These are phyloP conservation scores for Pseudococcus viburni DNA, from an alignment of 2,888 invertebrate genomes.

Conservation along the genomic window DNA sequence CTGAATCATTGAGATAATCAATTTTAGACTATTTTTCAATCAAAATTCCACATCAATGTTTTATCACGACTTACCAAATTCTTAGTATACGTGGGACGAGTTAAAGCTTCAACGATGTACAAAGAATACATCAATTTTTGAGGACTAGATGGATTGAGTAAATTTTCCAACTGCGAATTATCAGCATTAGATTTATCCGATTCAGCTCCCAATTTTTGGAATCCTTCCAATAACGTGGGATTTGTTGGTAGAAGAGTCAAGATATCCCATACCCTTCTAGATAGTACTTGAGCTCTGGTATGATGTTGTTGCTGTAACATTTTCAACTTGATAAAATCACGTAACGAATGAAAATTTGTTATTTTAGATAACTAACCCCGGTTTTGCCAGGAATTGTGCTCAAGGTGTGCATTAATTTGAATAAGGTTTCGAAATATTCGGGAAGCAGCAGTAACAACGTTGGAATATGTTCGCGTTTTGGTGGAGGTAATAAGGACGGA, in stretches of 20 bases:
- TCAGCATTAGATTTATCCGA: slow-evolving; percentile 71
- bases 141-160: slow-evolving; percentile 89
- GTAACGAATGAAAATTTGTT: neutral
- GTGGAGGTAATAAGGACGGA: slow-evolving; percentile 88
- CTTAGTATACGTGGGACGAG: slow-evolving; percentile 68
- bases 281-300: slow-evolving; percentile 90
- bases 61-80: slow-evolving; percentile 67
- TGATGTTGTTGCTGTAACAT: slow-evolving; percentile 78
- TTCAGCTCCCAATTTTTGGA: slow-evolving; percentile 78
- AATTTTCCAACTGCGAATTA: slow-evolving; percentile 77
- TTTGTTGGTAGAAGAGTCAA: slow-evolving; percentile 92
- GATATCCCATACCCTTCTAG: slow-evolving; percentile 95
- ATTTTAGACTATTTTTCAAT: neutral
- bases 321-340: neutral
- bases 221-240: slow-evolving; percentile 86
- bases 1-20: slow-evolving; percentile 14
- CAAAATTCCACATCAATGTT: neutral
- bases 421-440: slow-evolving; percentile 91
- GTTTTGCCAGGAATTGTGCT: slow-evolving; percentile 80
- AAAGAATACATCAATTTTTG: slow-evolving; percentile 96
- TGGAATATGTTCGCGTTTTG: slow-evolving; percentile 88
- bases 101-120: slow-evolving; percentile 88
- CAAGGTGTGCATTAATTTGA: slow-evolving; percentile 91
- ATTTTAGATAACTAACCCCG: slow-evolving; percentile 73
- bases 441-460: slow-evolving; percentile 87